Conservation (phyloP, 2,113 vertebrate species). For the Vimba vimba region DNA sequence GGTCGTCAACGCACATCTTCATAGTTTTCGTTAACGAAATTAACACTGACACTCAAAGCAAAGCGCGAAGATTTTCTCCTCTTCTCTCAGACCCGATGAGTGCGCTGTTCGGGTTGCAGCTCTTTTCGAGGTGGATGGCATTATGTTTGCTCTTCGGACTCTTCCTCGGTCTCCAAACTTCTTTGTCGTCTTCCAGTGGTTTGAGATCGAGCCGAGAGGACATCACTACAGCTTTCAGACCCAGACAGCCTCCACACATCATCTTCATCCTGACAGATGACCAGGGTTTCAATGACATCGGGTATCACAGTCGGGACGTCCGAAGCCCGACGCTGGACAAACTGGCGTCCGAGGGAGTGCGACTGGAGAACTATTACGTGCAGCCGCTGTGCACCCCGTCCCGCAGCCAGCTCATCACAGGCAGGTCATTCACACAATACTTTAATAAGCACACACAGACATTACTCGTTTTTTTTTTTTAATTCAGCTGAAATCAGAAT, state of each 20-base stretch:
- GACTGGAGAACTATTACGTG: constrained; percentile 96
- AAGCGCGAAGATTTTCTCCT: not conserved
- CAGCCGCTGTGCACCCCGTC: constrained; percentile 98
- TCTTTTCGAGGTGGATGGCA: not conserved
- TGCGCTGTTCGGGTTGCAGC: not conserved
- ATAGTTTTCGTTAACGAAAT: no score
- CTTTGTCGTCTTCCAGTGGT: constrained; percentile 81
- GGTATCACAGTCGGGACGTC: constrained; percentile 93
- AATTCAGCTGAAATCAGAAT: no score
- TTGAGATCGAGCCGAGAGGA: constrained; percentile 74
- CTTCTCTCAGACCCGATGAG: not conserved
- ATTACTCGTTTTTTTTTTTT: no score
- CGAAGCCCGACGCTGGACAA: constrained; percentile 91
- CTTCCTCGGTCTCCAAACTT: constrained; percentile 73
- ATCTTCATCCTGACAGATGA: constrained; percentile 97
- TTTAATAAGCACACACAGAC: no score
- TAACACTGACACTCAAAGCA: no score
- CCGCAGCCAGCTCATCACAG: constrained; percentile 93
- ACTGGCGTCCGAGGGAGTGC: constrained; percentile 91
- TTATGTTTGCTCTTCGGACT: constrained; percentile 75
- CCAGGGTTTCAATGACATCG: constrained; percentile 94
- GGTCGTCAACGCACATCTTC: no score
- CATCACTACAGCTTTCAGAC: constrained; percentile 47
- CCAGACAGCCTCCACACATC: constrained; percentile 85
- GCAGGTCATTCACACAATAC: constrained; percentile 78